Evolutionary conservation across 2,797 vertebrate species (phyloP).

Genomic region (Percopsis omiscomaycus): DNA sequence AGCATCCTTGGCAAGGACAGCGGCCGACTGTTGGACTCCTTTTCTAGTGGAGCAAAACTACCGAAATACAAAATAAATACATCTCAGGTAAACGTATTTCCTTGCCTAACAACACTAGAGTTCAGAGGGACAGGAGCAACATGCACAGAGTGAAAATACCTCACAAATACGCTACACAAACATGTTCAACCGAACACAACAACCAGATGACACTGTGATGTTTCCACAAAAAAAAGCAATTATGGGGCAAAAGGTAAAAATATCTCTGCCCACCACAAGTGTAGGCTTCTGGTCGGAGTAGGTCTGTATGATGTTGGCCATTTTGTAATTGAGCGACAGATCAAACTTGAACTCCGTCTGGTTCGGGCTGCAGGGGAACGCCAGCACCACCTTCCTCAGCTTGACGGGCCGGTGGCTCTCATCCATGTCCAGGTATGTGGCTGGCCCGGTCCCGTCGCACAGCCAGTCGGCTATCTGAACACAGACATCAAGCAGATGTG

Average conservation of each 20-base stretch:
- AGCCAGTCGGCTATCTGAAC: conserved; percentile 92
- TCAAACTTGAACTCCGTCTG: conserved; percentile 97
- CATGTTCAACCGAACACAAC: background rate
- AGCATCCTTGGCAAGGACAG: conserved; percentile 90
- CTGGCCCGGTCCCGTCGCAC: conserved; percentile 83
- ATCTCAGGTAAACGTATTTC: background rate
- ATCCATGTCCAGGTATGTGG: conserved; percentile 89
- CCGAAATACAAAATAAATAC: conserved; percentile 33
- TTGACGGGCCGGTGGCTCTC: conserved; percentile 94
- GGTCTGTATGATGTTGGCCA: conserved; percentile 89
- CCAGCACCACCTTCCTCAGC: conserved; percentile 92
- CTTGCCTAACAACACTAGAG: background rate
- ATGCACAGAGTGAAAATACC: background rate
- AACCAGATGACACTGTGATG: background rate
- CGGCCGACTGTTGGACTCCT: conserved; percentile 92
- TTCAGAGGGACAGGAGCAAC: background rate
- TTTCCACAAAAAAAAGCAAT: too few species aligned
- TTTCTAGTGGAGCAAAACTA: conserved; percentile 98
- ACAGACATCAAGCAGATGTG: conserved; percentile 4
- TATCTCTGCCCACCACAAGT: conserved; percentile 83
- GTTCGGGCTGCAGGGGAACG: conserved; percentile 86
- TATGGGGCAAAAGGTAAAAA: background rate
- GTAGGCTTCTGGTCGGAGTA: conserved; percentile 94
- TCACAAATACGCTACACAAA: background rate
- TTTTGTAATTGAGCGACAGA: conserved; percentile 94